A percentile compares a stretch with the other conserved stretches of the same genome.
Evolutionary conservation across 2,113 vertebrate species (phyloP).

Genomic region (Pseudois nayaur): DNA sequence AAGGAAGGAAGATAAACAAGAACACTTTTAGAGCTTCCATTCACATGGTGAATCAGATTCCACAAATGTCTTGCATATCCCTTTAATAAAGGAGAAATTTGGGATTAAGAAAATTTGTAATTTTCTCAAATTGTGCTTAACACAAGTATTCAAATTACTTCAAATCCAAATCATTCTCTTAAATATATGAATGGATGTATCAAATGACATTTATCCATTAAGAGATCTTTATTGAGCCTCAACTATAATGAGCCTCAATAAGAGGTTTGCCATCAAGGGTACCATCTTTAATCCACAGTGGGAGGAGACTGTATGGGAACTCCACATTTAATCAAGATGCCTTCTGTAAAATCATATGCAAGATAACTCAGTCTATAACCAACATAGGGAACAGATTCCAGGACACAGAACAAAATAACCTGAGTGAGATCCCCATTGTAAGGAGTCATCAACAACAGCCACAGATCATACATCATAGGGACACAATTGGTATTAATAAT

Average conservation of each 20-base stretch:
- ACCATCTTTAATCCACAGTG: background rate
- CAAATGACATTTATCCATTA: background rate
- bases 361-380: background rate
- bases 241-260: background rate
- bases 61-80: background rate
- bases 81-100: background rate
- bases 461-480: background rate
- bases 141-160: constrained; percentile 23
- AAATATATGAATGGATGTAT: background rate
- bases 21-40: background rate
- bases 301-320: no score
- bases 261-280: background rate
- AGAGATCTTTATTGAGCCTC: background rate
- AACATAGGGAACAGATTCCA: background rate
- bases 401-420: background rate
- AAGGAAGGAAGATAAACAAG: background rate
- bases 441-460: background rate
- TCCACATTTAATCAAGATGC: background rate
- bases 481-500: background rate
- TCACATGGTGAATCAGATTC: background rate
- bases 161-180: background rate
- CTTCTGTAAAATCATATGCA: background rate
- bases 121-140: constrained; percentile 19
- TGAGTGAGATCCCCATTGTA: background rate
- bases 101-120: background rate